Evolutionary conservation across 2,113 vertebrate genomes (phyloP).

Genomic region (Osmerus eperlanus): DNA sequence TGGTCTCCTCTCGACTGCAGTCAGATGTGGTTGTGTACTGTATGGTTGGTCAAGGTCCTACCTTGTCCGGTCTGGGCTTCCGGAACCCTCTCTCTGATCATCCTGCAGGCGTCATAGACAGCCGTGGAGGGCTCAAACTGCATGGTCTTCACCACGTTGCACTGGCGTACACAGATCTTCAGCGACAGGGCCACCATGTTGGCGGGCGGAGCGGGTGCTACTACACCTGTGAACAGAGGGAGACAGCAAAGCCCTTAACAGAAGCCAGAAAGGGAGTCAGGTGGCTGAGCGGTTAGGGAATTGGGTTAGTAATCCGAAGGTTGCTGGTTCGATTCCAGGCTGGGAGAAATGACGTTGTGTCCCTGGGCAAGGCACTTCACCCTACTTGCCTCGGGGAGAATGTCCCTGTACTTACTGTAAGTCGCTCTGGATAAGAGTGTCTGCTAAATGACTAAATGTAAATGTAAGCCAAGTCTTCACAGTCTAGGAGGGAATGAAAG

Average conservation of each 20-base stretch:
- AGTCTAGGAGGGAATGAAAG: neutral
- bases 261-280: neutral
- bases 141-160: constrained; percentile 99
- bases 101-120: constrained; percentile 90
- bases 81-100: constrained; percentile 90
- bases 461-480: neutral
- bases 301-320: no score
- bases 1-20: neutral
- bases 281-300: no score
- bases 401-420: no score
- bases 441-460: no score
- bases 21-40: no score
- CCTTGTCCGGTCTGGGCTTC: constrained; percentile 95
- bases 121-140: constrained; percentile 96
- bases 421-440: no score
- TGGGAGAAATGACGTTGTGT: no score
- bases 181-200: constrained; percentile 94
- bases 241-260: neutral
- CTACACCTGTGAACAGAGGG: constrained; percentile 43
- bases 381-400: no score
- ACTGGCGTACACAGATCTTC: constrained; percentile 96
- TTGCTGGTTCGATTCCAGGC: no score
- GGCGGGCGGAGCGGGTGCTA: constrained; percentile 32
- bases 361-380: no score
- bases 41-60: constrained; percentile 43